phyloP scores from a whole-genome alignment of 2,888 invertebrate species.

The Geophilus truncorum region DNA sequence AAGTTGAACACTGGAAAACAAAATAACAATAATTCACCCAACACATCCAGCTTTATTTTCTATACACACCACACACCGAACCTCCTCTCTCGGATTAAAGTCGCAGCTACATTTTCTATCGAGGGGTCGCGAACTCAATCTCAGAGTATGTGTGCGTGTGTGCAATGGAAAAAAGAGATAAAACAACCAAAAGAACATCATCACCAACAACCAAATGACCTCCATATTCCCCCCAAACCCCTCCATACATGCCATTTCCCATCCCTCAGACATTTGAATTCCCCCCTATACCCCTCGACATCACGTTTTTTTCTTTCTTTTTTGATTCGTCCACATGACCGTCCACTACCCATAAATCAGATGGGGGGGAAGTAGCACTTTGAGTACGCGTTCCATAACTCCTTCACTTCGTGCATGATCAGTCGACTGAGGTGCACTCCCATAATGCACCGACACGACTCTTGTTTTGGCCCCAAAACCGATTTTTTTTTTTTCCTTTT shows the following conservation, averaged over 20 bases:
- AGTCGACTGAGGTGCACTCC: constrained; percentile 3
- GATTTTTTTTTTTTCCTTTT: neutral
- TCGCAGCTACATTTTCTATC: neutral
- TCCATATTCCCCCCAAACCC: neutral
- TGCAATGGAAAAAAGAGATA: neutral
- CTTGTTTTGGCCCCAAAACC: neutral
- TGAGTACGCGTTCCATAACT: neutral
- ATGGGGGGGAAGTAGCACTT: neutral
- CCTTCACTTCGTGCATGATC: neutral
- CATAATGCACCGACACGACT: constrained; percentile 5
- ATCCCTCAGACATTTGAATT: neutral
- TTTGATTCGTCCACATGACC: neutral
- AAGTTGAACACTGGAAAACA: neutral
- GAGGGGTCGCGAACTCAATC: neutral
- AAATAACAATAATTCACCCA: neutral
- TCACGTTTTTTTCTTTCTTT: neutral
- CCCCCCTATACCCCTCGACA: neutral
- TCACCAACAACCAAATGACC: neutral
- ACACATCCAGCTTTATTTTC: neutral
- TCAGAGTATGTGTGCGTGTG: neutral
- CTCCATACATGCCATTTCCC: neutral
- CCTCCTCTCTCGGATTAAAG: neutral
- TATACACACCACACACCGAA: neutral
- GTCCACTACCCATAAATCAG: neutral
- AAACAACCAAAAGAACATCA: neutral